Evolutionary conservation across 2,888 invertebrate species (phyloP).

Genomic region (Pomacea canaliculata): DNA sequence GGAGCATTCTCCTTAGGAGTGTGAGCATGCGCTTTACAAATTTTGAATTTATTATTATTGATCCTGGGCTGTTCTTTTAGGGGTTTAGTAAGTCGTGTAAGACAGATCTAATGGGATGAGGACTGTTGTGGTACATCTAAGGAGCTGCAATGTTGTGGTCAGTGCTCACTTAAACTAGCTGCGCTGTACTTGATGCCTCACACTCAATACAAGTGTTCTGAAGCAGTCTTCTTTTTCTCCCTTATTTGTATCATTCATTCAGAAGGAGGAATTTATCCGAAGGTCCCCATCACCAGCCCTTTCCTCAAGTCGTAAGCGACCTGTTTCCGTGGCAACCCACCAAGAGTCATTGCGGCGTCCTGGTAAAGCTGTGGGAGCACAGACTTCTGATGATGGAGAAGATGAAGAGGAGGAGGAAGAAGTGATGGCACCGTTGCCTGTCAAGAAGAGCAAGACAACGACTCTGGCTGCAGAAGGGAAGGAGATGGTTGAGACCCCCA

Average conservation of each 20-base stretch:
- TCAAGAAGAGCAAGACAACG: slow-evolving; percentile 26
- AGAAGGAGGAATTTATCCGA: not conserved
- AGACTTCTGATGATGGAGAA: slow-evolving; percentile 27
- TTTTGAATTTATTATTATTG: too few species aligned
- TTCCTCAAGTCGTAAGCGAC: not conserved
- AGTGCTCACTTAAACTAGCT: too few species aligned
- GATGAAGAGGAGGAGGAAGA: slow-evolving; percentile 27
- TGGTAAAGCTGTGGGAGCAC: slow-evolving; percentile 8
- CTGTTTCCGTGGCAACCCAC: not conserved
- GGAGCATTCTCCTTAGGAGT: too few species aligned
- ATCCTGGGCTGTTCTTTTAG: too few species aligned
- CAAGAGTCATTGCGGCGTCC: not conserved
- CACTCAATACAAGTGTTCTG: too few species aligned
- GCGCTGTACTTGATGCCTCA: too few species aligned
- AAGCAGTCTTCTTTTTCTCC: too few species aligned
- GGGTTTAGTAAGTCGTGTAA: too few species aligned
- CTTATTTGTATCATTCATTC: not conserved
- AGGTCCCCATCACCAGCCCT: not conserved
- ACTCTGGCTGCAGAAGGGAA: slow-evolving; percentile 1
- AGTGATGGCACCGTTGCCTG: slow-evolving; percentile 29
- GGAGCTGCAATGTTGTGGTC: too few species aligned
- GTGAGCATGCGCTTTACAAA: too few species aligned
- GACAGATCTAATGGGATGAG: too few species aligned
- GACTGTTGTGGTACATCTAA: too few species aligned
- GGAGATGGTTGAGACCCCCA: not conserved